Conservation (phyloP, 2,113 vertebrate species). For the Desmodus rotundus region DNA sequence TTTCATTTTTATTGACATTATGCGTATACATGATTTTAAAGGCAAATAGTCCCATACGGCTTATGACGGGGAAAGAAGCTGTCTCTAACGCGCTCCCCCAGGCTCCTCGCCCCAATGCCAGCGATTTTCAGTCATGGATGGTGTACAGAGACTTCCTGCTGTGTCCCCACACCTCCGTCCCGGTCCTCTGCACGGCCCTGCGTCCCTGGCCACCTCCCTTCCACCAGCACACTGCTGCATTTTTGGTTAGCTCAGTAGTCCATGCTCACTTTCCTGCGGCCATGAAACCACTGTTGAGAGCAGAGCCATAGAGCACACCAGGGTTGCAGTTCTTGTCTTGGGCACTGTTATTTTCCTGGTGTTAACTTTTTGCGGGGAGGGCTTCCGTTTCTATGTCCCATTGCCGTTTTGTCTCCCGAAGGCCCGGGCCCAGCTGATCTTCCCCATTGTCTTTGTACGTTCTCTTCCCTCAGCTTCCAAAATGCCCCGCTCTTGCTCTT, state of each 20-base stretch:
- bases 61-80: neutral
- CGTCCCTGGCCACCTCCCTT: neutral
- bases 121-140: neutral
- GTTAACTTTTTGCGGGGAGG: neutral
- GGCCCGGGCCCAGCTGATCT: rapidly evolving
- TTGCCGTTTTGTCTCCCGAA: neutral
- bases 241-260: neutral
- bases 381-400: neutral
- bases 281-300: neutral
- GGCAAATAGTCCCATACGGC: neutral
- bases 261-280: neutral
- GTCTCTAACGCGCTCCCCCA: neutral
- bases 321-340: neutral
- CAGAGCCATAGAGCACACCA: neutral
- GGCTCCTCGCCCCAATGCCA: neutral
- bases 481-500: rapidly evolving
- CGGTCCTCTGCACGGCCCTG: rapidly evolving
- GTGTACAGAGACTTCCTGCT: rapidly evolving
- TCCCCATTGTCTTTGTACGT: neutral
- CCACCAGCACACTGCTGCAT: neutral
- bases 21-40: neutral
- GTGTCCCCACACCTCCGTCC: rapidly evolving
- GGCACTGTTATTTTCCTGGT: neutral
- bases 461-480: neutral
- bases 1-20: neutral